Evolutionary conservation across 2,113 vertebrate genomes (phyloP), one percentile per base, ranked within the genome.

Genomic region (Phycodurus eques): DNA sequence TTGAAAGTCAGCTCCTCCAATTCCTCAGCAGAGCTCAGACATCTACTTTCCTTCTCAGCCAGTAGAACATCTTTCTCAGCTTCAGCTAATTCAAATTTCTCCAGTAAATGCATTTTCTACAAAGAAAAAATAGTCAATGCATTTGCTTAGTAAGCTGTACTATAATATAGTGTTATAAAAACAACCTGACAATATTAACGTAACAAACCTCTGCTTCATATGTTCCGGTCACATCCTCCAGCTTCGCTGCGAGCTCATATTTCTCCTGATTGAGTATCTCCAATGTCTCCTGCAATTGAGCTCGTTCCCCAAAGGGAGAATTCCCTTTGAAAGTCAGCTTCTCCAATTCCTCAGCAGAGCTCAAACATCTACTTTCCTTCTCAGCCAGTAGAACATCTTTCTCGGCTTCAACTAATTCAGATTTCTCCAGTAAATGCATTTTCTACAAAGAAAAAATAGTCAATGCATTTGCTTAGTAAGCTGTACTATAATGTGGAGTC

Each of bases 251-350:
- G 79, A 77, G 47, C 27, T n/a, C 42, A 74, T 87, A 73, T 62
- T 62, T 62, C 33, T 62, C 60, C 15, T 4, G 14, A 15, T 17
- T 39, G 42, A 83, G 63, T 1, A 4, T 59, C 22, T 88, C 72
- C 72, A 86, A 64, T 0, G 20, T 61, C 60, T 83, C 76, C 75
- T 72, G 65, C 65, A 81, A 74, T 64, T 72, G 39, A 22, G 71
- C 68, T 12, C 66, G 67, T 19, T 89, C 84, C 73, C 80, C 74
- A 15, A 42, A 65, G 56, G 88, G 72, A 44, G 74, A 31, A 0
- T 13, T 69, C 35, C 82, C 5, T 14, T 42, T 79, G 42, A 39
- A 2, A 35, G 42, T 69, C 20, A 82, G 71, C 71, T 68, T 64
- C 56, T 86, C 73, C n/a, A 51, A 43, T 69, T 88, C 75, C 53